Base-by-base conservation (phyloP, 2,113 vertebrate species). In the Merops nubicus region DNA sequence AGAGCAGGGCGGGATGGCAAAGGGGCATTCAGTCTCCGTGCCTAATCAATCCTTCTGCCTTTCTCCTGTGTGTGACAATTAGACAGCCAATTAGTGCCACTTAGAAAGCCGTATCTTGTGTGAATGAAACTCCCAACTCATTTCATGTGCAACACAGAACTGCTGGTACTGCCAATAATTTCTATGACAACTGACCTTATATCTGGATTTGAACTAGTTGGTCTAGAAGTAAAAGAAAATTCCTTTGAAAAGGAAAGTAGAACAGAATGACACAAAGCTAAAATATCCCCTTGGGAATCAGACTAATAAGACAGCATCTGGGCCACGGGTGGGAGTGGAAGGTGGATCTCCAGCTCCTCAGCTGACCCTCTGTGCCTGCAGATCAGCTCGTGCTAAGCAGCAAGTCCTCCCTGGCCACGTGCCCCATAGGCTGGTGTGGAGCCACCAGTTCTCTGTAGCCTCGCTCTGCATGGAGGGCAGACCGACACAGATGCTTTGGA, bases 1-100 rank as follows among this genome's bases (percentile, higher is more conserved):
- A 2, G 74, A 36, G 91, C 68, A 1, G 29, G 60, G 68, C 10
- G 3, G 78, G 91, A 69, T 45, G 72, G 96, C 95, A 93, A 67
- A 94, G 95, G 95, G 96, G 75, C 96, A 90, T 26, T 88, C 93
- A 88, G 85, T 5, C 96, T 97, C 95, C 96, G 95, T 42, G 80
- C 88, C 88, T 89, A 93, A 96, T 96, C 96, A 95, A 68, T 93
- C 93, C 85, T 93, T 33, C 76, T 73, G 90, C 90, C 96, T 93
- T 75, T 78, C 92, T 96, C 83, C 76, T 78, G 57, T 1, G 19
- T 78, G 64, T 72, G 89, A 93, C 96, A 97, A 96, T 93, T 96
- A 96, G 93, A 86, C 88, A 96, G 95, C 95, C 93, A 96, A 96
- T 96, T 96, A 97, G 94, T 69, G 91, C 93, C 93, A 95, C 88